Conservation (phyloP, 2,113 vertebrate genomes). For the Otis tarda region DNA sequence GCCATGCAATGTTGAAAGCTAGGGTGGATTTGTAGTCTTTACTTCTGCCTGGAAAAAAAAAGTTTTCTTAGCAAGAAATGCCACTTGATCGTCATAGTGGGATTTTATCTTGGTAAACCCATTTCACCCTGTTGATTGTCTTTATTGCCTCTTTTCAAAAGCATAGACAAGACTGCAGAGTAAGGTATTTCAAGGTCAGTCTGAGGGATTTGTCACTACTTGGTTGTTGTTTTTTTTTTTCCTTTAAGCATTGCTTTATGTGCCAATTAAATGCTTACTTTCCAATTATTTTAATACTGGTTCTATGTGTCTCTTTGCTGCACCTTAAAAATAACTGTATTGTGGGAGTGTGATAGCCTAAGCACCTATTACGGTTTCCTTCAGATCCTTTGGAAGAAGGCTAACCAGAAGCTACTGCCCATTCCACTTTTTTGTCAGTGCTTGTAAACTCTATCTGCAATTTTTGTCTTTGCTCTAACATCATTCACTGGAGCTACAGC, state of each 20-base stretch:
- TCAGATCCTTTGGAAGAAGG: not conserved
- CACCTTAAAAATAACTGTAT: not conserved
- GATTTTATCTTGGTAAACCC: not conserved
- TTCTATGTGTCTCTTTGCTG: not conserved
- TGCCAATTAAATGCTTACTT: not conserved
- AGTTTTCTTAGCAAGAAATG: not conserved
- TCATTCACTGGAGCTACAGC: not conserved
- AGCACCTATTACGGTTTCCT: not conserved
- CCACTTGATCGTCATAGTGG: not conserved
- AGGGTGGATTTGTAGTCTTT: not conserved
- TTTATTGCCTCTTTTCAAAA: not conserved
- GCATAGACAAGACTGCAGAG: not conserved
- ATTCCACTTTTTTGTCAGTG: not conserved
- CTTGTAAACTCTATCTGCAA: not conserved
- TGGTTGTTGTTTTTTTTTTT: not conserved
- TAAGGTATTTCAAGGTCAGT: not conserved
- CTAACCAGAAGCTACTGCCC: not conserved
- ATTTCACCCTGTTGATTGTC: not conserved
- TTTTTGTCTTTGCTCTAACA: not conserved
- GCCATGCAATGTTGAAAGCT: not conserved
- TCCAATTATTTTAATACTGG: not conserved
- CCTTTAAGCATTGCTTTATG: not conserved
- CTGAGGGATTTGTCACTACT: not conserved
- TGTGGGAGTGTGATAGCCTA: not conserved
- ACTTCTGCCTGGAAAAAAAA: not conserved